Percentiles rank a stretch among this genome's conserved stretches.
Evolutionary conservation across 1,140 invertebrate genomes (phyloP).

Genomic region (Branchinecta lindahli): DNA sequence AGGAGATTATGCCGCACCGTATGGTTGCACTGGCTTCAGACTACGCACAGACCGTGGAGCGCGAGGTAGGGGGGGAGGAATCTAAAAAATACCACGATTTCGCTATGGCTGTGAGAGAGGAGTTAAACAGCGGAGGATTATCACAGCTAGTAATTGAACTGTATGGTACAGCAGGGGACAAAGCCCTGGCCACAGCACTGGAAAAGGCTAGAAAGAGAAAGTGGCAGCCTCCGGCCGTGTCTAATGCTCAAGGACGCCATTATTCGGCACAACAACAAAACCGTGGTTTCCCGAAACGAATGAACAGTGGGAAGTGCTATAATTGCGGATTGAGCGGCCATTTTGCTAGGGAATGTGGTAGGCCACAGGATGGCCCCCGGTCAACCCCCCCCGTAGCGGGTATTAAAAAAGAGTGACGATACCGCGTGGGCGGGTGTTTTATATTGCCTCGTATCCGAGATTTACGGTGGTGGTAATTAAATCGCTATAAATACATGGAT

Average conservation of each 20-base stretch:
- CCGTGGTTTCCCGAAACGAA: not conserved
- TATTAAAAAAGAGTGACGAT: not conserved
- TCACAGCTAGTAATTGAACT: not conserved
- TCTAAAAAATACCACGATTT: not conserved
- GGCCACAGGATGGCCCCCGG: not conserved
- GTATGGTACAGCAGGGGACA: not conserved
- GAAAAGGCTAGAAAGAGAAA: not conserved
- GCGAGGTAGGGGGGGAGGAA: not conserved
- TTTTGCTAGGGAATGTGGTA: constrained; percentile 5
- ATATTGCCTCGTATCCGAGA: not conserved
- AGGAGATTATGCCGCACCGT: not conserved
- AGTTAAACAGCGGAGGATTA: not conserved
- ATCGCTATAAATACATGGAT: not conserved
- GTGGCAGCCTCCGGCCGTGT: not conserved
- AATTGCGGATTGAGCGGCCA: not conserved
- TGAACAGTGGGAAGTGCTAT: not conserved
- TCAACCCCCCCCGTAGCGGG: not conserved
- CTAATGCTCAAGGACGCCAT: not conserved
- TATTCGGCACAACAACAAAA: too few relatives aligned
- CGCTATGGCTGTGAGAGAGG: not conserved
- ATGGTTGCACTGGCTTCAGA: not conserved
- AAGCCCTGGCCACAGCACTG: not conserved
- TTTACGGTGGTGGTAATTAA: not conserved
- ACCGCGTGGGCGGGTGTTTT: not conserved
- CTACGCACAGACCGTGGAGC: not conserved